Percentiles rank a stretch among this genome's conserved stretches.
Evolutionary conservation across 2,888 invertebrate genomes (phyloP).

Genomic region (Aproaerema taeniolella): DNA sequence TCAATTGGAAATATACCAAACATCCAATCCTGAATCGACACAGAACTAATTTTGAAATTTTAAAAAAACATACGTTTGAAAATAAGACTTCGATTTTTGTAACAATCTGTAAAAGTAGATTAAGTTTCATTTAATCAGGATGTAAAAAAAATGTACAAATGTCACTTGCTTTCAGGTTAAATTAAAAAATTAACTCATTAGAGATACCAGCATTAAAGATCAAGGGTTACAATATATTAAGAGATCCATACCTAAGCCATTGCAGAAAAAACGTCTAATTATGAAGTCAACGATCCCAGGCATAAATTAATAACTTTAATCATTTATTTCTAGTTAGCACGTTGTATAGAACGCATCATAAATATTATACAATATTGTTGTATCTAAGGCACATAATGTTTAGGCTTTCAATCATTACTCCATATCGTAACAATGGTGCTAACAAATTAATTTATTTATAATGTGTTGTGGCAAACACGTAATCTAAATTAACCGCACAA

Average conservation of each 20-base stretch:
- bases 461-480: conserved; percentile 41
- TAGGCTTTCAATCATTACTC: conserved; percentile 76
- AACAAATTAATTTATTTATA: conserved; percentile 38
- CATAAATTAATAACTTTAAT: conserved; percentile 67
- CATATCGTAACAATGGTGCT: conserved; percentile 73
- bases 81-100: no score
- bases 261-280: conserved; percentile 61
- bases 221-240: not conserved
- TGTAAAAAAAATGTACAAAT: no score
- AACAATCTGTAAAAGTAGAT: no score
- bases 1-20: no score
- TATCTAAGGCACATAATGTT: conserved; percentile 79
- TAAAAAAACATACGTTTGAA: no score
- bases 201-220: no score
- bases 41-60: no score
- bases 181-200: no score
- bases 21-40: no score
- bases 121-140: no score
- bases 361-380: conserved; percentile 78
- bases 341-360: conserved; percentile 77
- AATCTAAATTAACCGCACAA: no score
- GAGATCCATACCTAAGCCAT: conserved; percentile 47
- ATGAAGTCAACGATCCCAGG: conserved; percentile 51
- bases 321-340: conserved; percentile 75
- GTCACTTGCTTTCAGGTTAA: no score